Evolutionary conservation across 2,113 vertebrate genomes (phyloP).

Genomic region (Ovis canadensis): DNA sequence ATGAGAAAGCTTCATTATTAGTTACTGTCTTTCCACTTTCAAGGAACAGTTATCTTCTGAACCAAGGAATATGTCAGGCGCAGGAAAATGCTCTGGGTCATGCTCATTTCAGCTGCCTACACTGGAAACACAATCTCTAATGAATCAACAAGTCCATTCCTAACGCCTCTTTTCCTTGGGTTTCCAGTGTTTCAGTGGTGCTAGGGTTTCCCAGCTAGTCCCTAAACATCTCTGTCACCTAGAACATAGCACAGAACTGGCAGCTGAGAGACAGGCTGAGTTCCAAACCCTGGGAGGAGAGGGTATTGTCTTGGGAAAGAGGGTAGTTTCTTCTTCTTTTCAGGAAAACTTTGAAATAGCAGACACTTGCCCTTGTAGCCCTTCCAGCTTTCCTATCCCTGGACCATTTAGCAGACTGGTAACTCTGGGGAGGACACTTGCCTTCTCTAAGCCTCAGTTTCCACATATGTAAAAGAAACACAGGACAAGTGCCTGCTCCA

Average conservation of each 20-base stretch:
- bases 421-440: not conserved
- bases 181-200: not conserved
- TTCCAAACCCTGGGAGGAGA: not conserved
- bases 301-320: not conserved
- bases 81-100: not conserved
- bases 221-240: not conserved
- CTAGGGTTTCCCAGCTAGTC: not conserved
- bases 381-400: not conserved
- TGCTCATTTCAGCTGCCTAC: not conserved
- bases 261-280: not conserved
- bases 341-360: not conserved
- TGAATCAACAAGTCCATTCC: not conserved
- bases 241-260: not conserved
- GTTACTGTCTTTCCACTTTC: not conserved
- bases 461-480: not conserved
- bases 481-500: not conserved
- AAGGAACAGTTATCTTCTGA: not conserved
- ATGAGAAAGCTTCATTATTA: not conserved
- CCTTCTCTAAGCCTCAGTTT: not conserved
- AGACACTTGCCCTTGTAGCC: not conserved
- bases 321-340: no score
- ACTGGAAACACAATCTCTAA: not conserved
- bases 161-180: not conserved
- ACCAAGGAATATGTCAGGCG: not conserved
- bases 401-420: not conserved